Percentiles rank a stretch among this genome's conserved stretches.
Conservation (phyloP, 2,113 vertebrate species). For the Planiliza haematocheilus region DNA sequence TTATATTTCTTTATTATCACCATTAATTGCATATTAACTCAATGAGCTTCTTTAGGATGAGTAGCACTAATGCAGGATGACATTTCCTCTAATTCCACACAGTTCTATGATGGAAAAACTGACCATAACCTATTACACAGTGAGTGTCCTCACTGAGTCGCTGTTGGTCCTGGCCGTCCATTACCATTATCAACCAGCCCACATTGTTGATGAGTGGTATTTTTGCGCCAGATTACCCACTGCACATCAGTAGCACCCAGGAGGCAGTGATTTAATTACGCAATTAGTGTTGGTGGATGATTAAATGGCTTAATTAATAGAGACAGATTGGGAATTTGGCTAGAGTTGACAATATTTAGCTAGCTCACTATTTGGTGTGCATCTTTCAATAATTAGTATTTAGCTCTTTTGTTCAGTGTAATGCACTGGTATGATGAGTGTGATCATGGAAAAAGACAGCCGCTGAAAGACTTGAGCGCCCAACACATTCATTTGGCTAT, state of each 20-base stretch:
- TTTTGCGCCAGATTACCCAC: slow-evolving; percentile 80
- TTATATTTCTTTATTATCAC: neutral
- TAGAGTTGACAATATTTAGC: slow-evolving; percentile 77
- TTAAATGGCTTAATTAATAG: slow-evolving; percentile 85
- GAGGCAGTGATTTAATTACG: slow-evolving; percentile 85
- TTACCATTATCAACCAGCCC: slow-evolving; percentile 78
- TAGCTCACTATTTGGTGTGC: slow-evolving; percentile 73
- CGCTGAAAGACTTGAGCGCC: slow-evolving; percentile 66
- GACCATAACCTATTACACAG: slow-evolving; percentile 40
- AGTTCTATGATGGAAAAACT: slow-evolving; percentile 17
- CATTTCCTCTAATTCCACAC: neutral
- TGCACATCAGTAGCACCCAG: slow-evolving; percentile 81
- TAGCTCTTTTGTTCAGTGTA: slow-evolving; percentile 77
- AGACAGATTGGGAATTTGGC: slow-evolving; percentile 82
- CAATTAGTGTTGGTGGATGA: slow-evolving; percentile 84
- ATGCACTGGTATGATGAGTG: slow-evolving; percentile 73
- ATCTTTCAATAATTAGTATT: slow-evolving; percentile 79
- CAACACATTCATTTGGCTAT: slow-evolving; percentile 68
- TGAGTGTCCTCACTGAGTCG: slow-evolving; percentile 45
- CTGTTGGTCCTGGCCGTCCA: slow-evolving; percentile 63
- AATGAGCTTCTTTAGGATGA: neutral
- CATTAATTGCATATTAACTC: accelerated
- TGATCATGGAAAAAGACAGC: slow-evolving; percentile 62
- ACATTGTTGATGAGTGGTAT: slow-evolving; percentile 78
- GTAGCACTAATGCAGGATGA: neutral